Evolutionary conservation across 2,888 invertebrate genomes (phyloP), one percentile per base, ranked within the genome.

Genomic region (Dryadula phaetusa): DNA sequence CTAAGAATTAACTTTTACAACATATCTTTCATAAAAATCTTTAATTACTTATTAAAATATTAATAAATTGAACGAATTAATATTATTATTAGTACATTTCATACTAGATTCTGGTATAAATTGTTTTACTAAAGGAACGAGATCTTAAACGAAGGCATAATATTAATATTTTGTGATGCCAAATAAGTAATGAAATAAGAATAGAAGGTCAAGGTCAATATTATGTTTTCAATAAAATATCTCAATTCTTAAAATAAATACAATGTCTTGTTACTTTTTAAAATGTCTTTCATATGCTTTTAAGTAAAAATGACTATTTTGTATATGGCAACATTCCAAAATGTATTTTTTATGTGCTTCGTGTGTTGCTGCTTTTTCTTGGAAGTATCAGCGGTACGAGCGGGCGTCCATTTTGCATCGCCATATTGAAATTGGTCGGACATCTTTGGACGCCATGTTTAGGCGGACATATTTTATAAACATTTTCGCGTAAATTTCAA

Each of bases 391-490:
- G 75, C 76, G 72, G 66, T 74, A 70, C 67, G 83, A 79, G 77
- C 82, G 83, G 88, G 93, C 92, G 92, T 93, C 93, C 93, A 93
- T 93, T 91, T 93, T 93, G 90, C 88, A 83, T 87, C 92, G 93
- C 93, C 93, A 93, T 93, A 92, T 92, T 92, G 92, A 92, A 93
- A 93, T 92, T 93, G 90, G 93, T 93, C 94, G 92, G 94, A 94
- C 94, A 94, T 94, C 92, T 94, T 94, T 93, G 93, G 93, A 93
- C 94, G 95, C 95, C 95, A 95, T 95, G 94, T 95, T 94, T 94
- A 94, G 93, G 93, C 95, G 93, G 94, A 95, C 95, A 95, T 95
- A 94, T 95, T 95, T 95, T 94, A 94, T 95, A 94, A 94, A 94
- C 94, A 95, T 93, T 93, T 93, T 93, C 92, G 90, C 90, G 90